A percentile compares a stretch with the other conserved stretches of the same genome.
phyloP scores from a whole-genome alignment of 2,113 vertebrate genomes.

The Sciurus niger region DNA sequence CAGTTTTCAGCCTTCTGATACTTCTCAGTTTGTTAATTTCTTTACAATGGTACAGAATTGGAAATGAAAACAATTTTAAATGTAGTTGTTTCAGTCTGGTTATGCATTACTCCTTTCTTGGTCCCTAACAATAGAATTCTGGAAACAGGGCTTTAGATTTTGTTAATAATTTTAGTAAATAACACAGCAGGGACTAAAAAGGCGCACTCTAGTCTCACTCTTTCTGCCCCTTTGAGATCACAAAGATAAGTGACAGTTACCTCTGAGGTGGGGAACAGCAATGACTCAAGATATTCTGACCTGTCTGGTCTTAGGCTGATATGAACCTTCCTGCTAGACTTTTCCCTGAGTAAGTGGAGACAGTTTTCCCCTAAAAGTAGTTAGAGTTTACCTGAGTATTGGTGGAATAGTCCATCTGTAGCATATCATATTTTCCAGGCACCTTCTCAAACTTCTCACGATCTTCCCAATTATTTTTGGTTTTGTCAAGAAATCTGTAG shows the following conservation, averaged over 20 bases:
- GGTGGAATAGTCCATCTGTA: conserved; percentile 92
- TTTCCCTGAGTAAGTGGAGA: not conserved
- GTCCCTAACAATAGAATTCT: not conserved
- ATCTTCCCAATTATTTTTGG: conserved; percentile 93
- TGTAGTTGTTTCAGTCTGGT: not conserved
- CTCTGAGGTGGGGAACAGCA: not conserved
- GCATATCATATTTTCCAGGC: conserved; percentile 94
- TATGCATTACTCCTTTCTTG: not conserved
- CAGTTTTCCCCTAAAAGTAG: not conserved
- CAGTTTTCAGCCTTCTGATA: conserved; percentile 18
- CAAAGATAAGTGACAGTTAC: not conserved
- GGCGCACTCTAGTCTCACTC: not conserved
- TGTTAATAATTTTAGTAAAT: conserved; percentile 13
- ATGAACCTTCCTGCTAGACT: not conserved
- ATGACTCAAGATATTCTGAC: not conserved
- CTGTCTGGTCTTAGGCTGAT: not conserved
- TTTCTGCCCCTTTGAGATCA: not conserved
- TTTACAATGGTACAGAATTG: not conserved
- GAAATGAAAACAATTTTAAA: conserved; percentile 49
- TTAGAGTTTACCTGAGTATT: conserved; percentile 71
- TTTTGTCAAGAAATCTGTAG: conserved; percentile 94
- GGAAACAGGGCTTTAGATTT: conserved; percentile 39
- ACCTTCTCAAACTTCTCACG: conserved; percentile 92
- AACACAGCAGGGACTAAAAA: not conserved
- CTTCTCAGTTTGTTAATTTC: not conserved